Conservation (phyloP, 2,113 vertebrate species). For the Azemiops feae region DNA sequence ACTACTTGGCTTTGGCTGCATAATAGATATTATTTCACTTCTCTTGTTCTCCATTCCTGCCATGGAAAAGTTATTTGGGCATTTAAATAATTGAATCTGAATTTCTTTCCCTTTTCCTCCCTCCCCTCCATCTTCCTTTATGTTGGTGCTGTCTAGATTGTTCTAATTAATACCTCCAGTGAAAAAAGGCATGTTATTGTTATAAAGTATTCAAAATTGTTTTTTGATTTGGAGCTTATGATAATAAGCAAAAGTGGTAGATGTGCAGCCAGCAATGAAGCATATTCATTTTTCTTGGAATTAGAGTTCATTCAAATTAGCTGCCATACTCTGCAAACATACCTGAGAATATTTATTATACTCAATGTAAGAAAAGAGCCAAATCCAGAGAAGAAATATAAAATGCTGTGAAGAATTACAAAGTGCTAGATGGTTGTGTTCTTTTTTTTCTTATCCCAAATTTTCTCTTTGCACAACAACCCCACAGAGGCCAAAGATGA, state of each 20-base stretch:
- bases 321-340: background rate
- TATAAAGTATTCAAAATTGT: background rate
- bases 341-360: background rate
- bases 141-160: background rate
- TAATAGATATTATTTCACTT: background rate
- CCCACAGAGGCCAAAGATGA: background rate
- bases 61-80: accelerated
- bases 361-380: background rate
- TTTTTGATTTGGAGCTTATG: background rate
- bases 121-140: background rate
- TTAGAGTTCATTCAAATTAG: background rate
- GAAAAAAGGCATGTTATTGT: background rate
- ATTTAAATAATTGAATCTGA: background rate
- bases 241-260: background rate
- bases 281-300: background rate
- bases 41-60: background rate
- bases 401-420: background rate
- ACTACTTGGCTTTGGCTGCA: background rate
- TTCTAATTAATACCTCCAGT: background rate
- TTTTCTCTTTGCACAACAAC: background rate
- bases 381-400: background rate
- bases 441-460: background rate
- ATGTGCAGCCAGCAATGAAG: background rate
- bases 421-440: background rate
- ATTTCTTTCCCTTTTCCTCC: background rate